Evolutionary conservation across 2,113 vertebrate species (phyloP).

Genomic region (Tragelaphus strepsiceros): DNA sequence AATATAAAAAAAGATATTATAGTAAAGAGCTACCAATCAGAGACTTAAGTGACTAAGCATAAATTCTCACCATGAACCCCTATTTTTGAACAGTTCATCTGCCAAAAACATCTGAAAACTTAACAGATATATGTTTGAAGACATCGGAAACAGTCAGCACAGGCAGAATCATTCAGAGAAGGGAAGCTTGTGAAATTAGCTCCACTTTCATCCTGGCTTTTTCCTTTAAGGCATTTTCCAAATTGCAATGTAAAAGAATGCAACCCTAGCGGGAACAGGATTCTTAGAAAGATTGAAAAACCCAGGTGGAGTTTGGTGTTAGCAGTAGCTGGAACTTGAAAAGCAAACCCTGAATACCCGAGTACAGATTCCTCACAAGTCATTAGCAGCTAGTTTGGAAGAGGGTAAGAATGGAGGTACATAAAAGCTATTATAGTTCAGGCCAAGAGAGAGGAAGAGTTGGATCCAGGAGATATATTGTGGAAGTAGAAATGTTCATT

Average conservation of each 20-base stretch:
- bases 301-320: not conserved
- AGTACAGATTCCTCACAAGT: not conserved
- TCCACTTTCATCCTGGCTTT: not conserved
- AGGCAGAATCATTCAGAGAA: not conserved
- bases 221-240: not conserved
- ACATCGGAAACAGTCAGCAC: not conserved
- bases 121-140: not conserved
- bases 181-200: not conserved
- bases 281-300: not conserved
- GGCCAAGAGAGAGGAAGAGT: not conserved
- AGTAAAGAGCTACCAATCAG: not conserved
- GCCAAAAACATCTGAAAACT: not conserved
- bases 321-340: not conserved
- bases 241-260: not conserved
- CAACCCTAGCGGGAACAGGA: not conserved
- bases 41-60: not conserved
- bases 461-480: not conserved
- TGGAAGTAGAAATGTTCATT: not conserved
- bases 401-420: not conserved
- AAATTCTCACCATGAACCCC: not conserved
- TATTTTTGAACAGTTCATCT: not conserved
- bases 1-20: not conserved
- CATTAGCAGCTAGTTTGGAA: constrained; percentile 11
- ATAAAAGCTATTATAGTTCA: not conserved
- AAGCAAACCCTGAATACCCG: not conserved